phyloP scores from a whole-genome alignment of 2,888 invertebrate species.

The Dichetophora obliterata region DNA sequence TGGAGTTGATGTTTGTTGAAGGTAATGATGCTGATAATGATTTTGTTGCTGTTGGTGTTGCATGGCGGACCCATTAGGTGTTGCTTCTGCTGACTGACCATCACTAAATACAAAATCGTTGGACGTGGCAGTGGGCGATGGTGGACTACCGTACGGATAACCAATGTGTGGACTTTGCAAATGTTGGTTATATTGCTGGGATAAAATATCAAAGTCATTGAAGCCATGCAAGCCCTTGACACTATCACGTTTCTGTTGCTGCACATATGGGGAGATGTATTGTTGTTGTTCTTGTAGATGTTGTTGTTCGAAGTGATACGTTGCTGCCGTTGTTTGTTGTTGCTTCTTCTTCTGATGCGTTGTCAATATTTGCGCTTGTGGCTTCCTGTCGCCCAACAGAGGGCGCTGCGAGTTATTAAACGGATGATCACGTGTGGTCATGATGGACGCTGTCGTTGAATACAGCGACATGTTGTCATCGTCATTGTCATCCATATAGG shows the following conservation, averaged over 20 bases:
- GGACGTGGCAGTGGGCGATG: slow-evolving; percentile 65
- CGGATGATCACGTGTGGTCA: slow-evolving; percentile 67
- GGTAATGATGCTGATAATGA: slow-evolving; percentile 42
- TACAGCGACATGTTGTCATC: slow-evolving; percentile 57
- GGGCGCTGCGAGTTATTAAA: slow-evolving; percentile 68
- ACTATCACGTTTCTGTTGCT: slow-evolving; percentile 64
- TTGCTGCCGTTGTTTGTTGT: slow-evolving; percentile 42
- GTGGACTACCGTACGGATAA: slow-evolving; percentile 69
- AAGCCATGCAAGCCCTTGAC: slow-evolving; percentile 67
- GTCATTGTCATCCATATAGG: slow-evolving; percentile 56
- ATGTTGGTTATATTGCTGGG: slow-evolving; percentile 66
- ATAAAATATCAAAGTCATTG: slow-evolving; percentile 68
- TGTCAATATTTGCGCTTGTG: slow-evolving; percentile 44
- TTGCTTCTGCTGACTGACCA: slow-evolving; percentile 36
- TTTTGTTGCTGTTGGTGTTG: slow-evolving; percentile 39
- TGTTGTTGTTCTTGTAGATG: slow-evolving; percentile 47
- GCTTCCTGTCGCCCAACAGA: slow-evolving; percentile 62
- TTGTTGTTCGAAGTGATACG: slow-evolving; percentile 43
- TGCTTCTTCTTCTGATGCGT: slow-evolving; percentile 41
- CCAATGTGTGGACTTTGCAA: slow-evolving; percentile 66
- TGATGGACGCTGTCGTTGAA: slow-evolving; percentile 58
- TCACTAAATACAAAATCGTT: slow-evolving; percentile 63
- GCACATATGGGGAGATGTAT: slow-evolving; percentile 61
- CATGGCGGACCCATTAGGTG: neutral
- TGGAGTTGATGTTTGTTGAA: slow-evolving; percentile 43